These are phyloP conservation scores for Drosophila histrio DNA, from an alignment of 2,888 invertebrate genomes.

Conservation along the genomic window DNA sequence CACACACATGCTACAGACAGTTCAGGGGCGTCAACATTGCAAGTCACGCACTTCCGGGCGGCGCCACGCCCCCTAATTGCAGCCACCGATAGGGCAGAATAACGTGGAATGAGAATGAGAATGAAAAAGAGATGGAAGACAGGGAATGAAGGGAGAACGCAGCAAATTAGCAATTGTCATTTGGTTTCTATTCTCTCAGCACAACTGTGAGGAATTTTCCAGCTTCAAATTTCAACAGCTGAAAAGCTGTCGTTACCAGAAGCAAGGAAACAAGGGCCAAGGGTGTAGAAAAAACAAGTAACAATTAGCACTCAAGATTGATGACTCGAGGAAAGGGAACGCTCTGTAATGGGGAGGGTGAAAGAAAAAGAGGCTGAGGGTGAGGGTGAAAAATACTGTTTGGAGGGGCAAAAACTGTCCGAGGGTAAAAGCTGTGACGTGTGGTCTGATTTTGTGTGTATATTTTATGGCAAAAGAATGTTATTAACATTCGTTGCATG, in stretches of 20 bases:
- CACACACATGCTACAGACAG: background rate
- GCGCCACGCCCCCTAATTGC: conserved; percentile 68
- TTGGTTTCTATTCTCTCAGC: conserved; percentile 39
- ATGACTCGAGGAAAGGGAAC: conserved; percentile 44
- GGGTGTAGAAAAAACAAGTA: conserved; percentile 57
- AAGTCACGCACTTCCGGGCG: conserved; percentile 74
- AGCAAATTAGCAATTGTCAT: conserved; percentile 74
- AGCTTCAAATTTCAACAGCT: conserved; percentile 51
- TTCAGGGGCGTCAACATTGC: conserved; percentile 49
- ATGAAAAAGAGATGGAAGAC: background rate
- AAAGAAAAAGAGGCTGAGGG: conserved; percentile 1
- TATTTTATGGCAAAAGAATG: background rate
- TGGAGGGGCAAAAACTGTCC: background rate
- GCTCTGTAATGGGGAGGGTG: background rate
- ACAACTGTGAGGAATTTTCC: conserved; percentile 54
- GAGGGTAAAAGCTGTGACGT: conserved; percentile 18
- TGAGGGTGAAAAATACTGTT: background rate
- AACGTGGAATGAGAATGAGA: background rate
- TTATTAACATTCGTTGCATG: background rate
- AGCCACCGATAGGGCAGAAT: conserved; percentile 15
- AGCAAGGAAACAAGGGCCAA: background rate
- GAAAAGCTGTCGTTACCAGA: conserved; percentile 36
- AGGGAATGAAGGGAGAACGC: background rate
- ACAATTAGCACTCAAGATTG: conserved; percentile 77
- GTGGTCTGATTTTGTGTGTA: conserved; percentile 31